Percentiles rank a stretch among this genome's conserved stretches.
phyloP scores from a whole-genome alignment of 2,888 invertebrate genomes.

The Euspilapteryx auroguttella region DNA sequence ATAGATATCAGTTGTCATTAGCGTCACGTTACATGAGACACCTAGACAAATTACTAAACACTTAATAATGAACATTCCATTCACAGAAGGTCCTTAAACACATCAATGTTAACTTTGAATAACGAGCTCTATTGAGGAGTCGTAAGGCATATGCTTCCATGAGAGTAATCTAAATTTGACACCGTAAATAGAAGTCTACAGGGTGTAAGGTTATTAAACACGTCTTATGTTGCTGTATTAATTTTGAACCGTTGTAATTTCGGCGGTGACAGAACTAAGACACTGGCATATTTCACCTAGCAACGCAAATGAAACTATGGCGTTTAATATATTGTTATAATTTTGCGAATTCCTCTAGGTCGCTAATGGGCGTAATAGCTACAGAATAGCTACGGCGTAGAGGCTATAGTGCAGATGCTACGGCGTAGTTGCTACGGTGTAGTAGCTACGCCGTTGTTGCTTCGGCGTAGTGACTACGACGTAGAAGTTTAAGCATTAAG shows the following conservation, averaged over 20 bases:
- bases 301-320: slow-evolving; percentile 57
- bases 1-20: slow-evolving; percentile 51
- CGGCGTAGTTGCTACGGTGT: slow-evolving; percentile 2
- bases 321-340: slow-evolving; percentile 59
- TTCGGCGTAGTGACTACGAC: slow-evolving; percentile 1
- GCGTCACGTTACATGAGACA: slow-evolving; percentile 50
- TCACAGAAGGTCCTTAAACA: slow-evolving; percentile 21
- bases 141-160: no score
- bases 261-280: slow-evolving; percentile 60
- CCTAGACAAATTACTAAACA: slow-evolving; percentile 54
- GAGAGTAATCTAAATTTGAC: slow-evolving; percentile 39
- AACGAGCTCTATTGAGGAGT: neutral
- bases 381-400: no score
- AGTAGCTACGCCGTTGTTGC: slow-evolving; percentile 1
- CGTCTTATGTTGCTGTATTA: slow-evolving; percentile 60
- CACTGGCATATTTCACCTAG: slow-evolving; percentile 58
- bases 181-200: slow-evolving; percentile 42
- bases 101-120: slow-evolving; percentile 5
- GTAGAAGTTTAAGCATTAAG: neutral
- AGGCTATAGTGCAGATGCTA: no score
- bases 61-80: slow-evolving; percentile 44
- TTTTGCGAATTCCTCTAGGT: slow-evolving; percentile 50
- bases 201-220: slow-evolving; percentile 42
- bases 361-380: slow-evolving; percentile 10
- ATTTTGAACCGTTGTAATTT: slow-evolving; percentile 62